phyloP scores from a whole-genome alignment of 2,797 vertebrate species.

The Onychomys torridus region DNA sequence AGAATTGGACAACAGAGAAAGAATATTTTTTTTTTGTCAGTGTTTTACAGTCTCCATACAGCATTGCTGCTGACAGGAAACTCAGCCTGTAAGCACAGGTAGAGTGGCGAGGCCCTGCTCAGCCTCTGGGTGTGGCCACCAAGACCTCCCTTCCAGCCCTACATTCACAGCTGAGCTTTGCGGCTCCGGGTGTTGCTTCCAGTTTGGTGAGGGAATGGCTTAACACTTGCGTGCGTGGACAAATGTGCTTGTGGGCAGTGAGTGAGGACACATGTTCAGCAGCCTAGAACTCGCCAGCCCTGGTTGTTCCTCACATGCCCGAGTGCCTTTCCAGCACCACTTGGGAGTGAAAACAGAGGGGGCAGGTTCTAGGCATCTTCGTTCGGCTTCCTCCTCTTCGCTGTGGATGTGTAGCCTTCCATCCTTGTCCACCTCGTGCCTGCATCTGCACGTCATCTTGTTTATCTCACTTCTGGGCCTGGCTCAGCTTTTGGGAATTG shows the following conservation, averaged over 20 bases:
- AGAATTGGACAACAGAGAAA: not conserved
- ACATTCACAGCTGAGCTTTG: not conserved
- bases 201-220: not conserved
- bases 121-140: too few species aligned
- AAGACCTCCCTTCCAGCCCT: not conserved
- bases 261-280: not conserved
- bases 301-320: fast-evolving
- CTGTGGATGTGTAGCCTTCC: not conserved
- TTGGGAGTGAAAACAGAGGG: not conserved
- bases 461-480: not conserved
- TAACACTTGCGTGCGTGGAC: fast-evolving
- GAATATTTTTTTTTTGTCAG: not conserved
- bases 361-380: not conserved
- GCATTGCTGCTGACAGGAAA: fast-evolving
- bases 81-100: not conserved
- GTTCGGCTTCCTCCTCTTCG: not conserved
- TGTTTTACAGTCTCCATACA: not conserved
- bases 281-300: not conserved
- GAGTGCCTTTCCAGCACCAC: not conserved
- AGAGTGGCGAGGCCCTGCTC: not conserved
- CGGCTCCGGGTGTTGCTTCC: not conserved
- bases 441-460: fast-evolving
- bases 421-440: not conserved
- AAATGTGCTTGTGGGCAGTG: not conserved
- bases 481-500: not conserved